Percentiles rank a stretch among this genome's conserved stretches.
These are phyloP conservation scores for Puntigrus tetrazona DNA, from an alignment of 2,113 vertebrate genomes.

Conservation along the genomic window DNA sequence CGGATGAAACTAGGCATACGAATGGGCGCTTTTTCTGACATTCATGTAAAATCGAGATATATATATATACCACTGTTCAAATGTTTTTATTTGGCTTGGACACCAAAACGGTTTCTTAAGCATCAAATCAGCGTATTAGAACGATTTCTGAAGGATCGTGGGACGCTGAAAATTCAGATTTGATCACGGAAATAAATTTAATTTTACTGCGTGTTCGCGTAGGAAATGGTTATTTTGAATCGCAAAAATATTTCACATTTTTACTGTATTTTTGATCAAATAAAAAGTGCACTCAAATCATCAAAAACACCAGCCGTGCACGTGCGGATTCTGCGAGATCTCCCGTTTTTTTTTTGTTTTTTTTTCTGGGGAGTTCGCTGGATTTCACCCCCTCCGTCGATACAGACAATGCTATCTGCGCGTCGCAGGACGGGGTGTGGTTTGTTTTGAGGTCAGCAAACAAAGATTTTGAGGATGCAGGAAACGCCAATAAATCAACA, in stretches of 20 bases:
- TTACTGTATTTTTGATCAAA: not conserved
- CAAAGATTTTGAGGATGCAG: slow-evolving; percentile 30
- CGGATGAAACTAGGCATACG: not conserved
- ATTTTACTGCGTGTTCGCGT: not conserved
- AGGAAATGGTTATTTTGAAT: not conserved
- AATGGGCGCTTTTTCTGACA: not conserved
- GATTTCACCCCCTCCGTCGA: not conserved
- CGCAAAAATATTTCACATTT: not conserved
- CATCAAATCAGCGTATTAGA: not conserved
- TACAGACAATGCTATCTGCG: not conserved
- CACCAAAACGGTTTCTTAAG: not conserved
- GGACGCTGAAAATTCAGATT: not conserved
- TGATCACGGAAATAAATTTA: not conserved
- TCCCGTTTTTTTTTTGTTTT: no score
- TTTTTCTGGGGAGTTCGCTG: not conserved
- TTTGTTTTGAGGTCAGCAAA: slow-evolving; percentile 11
- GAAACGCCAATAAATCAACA: slow-evolving; percentile 50
- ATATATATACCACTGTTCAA: not conserved
- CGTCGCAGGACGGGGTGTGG: slow-evolving; percentile 28
- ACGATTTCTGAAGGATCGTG: not conserved
- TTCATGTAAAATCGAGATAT: not conserved
- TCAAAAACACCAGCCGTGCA: not conserved
- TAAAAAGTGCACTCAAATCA: not conserved
- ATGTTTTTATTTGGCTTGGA: not conserved
- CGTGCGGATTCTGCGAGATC: not conserved